Conservation (phyloP, 2,797 vertebrate genomes). For the Hyperoplus lanceolatus region DNA sequence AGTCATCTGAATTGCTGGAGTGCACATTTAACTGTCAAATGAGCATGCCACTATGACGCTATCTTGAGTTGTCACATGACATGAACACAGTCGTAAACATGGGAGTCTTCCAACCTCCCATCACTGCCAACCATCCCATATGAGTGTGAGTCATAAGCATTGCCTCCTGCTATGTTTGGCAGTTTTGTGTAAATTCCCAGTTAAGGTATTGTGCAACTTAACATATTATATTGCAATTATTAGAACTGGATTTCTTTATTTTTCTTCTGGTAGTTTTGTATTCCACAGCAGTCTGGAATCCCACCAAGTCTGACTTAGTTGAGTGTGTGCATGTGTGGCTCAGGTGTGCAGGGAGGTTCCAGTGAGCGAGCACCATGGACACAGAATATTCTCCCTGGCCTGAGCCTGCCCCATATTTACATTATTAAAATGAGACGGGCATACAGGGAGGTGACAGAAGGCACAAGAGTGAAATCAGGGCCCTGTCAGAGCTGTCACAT, state of each 20-base stretch:
- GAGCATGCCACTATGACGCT: not conserved
- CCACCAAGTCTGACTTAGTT: slow-evolving; percentile 14
- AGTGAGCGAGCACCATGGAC: slow-evolving; percentile 73
- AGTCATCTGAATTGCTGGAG: not conserved
- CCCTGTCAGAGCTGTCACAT: slow-evolving; percentile 86
- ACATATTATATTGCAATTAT: not conserved
- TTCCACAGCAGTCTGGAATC: slow-evolving; percentile 7
- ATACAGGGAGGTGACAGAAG: slow-evolving; percentile 82
- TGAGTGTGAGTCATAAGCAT: not conserved
- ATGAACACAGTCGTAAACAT: not conserved
- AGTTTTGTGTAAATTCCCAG: not conserved
- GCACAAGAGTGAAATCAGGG: slow-evolving; percentile 81
- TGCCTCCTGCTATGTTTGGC: not conserved
- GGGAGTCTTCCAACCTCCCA: not conserved
- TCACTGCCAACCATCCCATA: not conserved
- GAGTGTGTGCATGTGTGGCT: slow-evolving; percentile 45
- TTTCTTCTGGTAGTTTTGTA: not conserved
- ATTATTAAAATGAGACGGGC: slow-evolving; percentile 86
- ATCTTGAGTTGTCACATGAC: not conserved
- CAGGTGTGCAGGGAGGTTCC: slow-evolving; percentile 74
- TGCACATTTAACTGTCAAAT: not conserved
- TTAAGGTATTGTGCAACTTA: not conserved
- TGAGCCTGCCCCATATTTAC: slow-evolving; percentile 79
- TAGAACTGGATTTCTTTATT: no score
- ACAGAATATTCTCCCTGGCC: slow-evolving; percentile 76